Conservation (phyloP, 2,113 vertebrate genomes). For the Hylia prasina region DNA sequence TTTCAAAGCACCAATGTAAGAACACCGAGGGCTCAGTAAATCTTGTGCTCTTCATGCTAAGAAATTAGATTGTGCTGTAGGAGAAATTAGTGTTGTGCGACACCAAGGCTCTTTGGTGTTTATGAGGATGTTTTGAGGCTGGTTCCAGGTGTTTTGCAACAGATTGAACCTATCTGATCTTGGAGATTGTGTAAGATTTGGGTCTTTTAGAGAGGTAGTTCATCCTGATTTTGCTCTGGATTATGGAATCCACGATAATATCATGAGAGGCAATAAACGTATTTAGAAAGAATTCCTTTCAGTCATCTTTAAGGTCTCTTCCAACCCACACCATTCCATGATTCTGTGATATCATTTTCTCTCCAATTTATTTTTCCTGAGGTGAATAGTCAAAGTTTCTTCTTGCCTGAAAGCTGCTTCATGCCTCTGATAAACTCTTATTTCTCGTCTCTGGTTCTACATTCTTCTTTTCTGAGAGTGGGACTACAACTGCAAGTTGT, state of each 20-base stretch:
- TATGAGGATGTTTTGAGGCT: not conserved
- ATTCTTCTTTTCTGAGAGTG: not conserved
- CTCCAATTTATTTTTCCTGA: not conserved
- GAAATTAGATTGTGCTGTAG: not conserved
- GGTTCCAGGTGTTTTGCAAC: not conserved
- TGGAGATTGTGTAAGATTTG: not conserved
- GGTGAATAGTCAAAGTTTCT: not conserved
- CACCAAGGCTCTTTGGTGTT: not conserved
- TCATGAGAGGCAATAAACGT: rapidly evolving
- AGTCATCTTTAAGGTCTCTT: not conserved
- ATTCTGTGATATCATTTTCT: not conserved
- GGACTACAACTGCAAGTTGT: not conserved
- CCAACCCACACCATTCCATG: not conserved
- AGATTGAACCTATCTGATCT: not conserved
- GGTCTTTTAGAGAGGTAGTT: not conserved
- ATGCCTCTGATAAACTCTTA: not conserved
- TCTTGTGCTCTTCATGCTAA: not conserved
- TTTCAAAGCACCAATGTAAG: not conserved
- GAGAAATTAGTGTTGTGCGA: not conserved
- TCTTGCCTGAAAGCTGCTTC: not conserved
- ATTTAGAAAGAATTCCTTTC: not conserved
- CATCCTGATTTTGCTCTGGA: not conserved
- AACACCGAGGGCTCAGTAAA: not conserved
- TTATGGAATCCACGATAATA: not conserved
- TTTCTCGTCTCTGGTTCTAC: not conserved